phyloP scores from a whole-genome alignment of 2,113 vertebrate species.

The Macrotus californicus region DNA sequence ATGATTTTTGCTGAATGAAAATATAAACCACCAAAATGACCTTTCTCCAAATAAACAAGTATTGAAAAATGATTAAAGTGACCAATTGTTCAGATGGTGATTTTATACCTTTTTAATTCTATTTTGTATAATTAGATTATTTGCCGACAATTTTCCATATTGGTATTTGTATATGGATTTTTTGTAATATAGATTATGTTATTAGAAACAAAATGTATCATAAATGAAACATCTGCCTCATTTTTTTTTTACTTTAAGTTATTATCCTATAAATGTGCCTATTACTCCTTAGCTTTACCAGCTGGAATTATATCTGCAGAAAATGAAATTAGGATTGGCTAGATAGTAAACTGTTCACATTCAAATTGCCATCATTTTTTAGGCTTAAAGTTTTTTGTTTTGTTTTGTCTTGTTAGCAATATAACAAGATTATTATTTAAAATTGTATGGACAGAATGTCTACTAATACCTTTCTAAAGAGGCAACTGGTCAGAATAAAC shows the following conservation, averaged over 20 bases:
- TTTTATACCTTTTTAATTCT: neutral
- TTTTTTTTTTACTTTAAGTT: neutral
- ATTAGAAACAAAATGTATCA: neutral
- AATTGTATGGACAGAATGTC: neutral
- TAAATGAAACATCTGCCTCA: neutral
- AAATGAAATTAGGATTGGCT: neutral
- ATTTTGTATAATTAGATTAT: neutral
- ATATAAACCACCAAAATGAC: neutral
- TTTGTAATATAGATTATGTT: neutral
- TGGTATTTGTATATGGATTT: neutral
- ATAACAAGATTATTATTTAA: neutral
- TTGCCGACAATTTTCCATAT: neutral
- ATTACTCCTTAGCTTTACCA: neutral
- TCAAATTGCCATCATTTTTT: neutral
- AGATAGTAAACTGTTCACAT: neutral
- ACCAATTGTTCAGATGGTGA: neutral
- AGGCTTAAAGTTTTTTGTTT: neutral
- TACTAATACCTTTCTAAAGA: neutral
- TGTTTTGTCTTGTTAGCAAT: neutral
- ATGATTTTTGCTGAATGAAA: neutral
- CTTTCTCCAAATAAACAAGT: neutral
- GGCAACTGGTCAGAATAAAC: slow-evolving; percentile 44
- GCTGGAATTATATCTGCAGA: neutral
- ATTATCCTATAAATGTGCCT: neutral
- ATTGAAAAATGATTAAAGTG: neutral